A percentile compares a stretch with the other conserved stretches of the same genome.
phyloP scores from a whole-genome alignment of 2,888 invertebrate genomes.

The Morinoia aosen region DNA sequence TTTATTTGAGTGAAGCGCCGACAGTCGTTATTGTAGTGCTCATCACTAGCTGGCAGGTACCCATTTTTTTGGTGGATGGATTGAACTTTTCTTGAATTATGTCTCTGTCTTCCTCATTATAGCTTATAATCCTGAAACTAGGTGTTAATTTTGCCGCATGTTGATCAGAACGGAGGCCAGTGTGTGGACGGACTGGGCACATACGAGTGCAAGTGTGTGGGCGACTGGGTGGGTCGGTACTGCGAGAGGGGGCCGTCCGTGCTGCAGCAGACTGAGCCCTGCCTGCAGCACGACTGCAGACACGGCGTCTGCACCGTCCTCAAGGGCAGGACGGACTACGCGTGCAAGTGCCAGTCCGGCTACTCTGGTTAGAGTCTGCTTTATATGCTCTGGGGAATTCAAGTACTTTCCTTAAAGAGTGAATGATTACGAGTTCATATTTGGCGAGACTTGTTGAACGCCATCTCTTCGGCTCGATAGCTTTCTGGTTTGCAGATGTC shows the following conservation, averaged over 20 bases:
- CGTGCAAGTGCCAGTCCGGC: constrained; percentile 96
- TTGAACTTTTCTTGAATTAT: too few species aligned
- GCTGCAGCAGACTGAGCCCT: constrained; percentile 76
- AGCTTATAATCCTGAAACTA: not conserved
- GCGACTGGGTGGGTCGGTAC: constrained; percentile 90
- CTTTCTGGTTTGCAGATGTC: too few species aligned
- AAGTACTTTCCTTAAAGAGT: not conserved
- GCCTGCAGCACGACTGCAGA: constrained; percentile 90
- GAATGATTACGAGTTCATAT: too few species aligned
- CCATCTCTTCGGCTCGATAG: too few species aligned
- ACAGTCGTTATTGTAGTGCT: too few species aligned
- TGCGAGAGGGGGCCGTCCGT: constrained; percentile 95
- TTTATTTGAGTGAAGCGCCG: too few species aligned
- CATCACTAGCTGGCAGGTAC: constrained; percentile 75
- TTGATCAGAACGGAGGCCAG: constrained; percentile 84
- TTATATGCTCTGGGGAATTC: not conserved
- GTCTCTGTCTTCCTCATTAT: not conserved
- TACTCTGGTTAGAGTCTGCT: constrained; percentile 82
- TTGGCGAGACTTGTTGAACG: too few species aligned
- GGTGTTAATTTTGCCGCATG: not conserved
- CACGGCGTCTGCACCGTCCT: constrained; percentile 97
- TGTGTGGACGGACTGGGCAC: constrained; percentile 97
- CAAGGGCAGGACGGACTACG: constrained; percentile 83
- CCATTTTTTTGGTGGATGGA: constrained; percentile 74
- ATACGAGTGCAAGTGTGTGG: constrained; percentile 90